Evolutionary conservation across 2,888 invertebrate genomes (phyloP).

Genomic region (Ochlodes sylvanus): DNA sequence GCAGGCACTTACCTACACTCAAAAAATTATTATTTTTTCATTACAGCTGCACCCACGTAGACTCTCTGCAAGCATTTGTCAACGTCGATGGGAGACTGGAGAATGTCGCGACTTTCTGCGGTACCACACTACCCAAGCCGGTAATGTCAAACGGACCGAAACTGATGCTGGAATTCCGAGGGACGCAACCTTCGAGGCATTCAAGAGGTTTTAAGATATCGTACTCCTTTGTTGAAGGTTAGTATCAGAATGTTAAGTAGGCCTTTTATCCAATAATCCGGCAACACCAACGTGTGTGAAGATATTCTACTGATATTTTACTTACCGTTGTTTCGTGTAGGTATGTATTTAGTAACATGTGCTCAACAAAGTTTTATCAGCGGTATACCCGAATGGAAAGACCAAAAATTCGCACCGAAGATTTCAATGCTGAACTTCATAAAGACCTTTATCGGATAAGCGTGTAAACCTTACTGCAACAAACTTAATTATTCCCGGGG

Average conservation of each 20-base stretch:
- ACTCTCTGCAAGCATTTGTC: conserved; percentile 92
- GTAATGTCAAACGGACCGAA: conserved; percentile 97
- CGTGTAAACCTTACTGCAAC: conserved; percentile 26
- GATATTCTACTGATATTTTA: too few relatives aligned
- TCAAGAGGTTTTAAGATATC: conserved; percentile 95
- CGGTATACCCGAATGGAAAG: too few relatives aligned
- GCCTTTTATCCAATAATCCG: too few relatives aligned
- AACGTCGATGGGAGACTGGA: conserved; percentile 93
- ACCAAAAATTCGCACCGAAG: too few relatives aligned
- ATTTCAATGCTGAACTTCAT: conserved; percentile 2
- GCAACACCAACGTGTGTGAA: too few relatives aligned
- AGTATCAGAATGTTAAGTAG: conserved; percentile 65
- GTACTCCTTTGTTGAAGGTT: conserved; percentile 96
- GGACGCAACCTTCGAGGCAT: conserved; percentile 90
- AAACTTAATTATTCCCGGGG: conserved; percentile 31
- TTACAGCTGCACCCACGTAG: conserved; percentile 91
- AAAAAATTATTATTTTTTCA: conserved; percentile 19
- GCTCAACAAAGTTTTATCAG: too few relatives aligned
- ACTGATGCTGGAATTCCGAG: conserved; percentile 94
- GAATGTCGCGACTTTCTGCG: conserved; percentile 95
- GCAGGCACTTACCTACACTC: background rate
- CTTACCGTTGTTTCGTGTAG: too few relatives aligned
- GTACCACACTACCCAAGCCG: conserved; percentile 91
- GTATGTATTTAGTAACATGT: too few relatives aligned
- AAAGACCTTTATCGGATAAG: conserved; percentile 24